phyloP scores from a whole-genome alignment of 2,797 vertebrate genomes.

The Manis javanica region DNA sequence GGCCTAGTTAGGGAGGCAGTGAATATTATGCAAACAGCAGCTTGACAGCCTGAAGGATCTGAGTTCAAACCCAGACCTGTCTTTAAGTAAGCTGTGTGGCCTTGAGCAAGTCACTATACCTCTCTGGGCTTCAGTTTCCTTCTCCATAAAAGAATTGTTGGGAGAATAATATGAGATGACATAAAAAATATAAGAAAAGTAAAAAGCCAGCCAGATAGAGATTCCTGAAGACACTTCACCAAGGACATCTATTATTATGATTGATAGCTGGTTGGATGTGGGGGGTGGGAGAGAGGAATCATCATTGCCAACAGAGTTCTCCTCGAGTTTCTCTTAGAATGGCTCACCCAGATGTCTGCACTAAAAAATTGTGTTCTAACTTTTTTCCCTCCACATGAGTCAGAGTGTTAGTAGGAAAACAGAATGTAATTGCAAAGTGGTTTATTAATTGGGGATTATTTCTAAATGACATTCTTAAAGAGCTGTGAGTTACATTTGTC shows the following conservation, averaged over 20 bases:
- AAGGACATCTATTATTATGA: background rate
- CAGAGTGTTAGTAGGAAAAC: background rate
- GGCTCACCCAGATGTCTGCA: background rate
- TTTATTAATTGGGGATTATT: constrained; percentile 49
- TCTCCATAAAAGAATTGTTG: background rate
- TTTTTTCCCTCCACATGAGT: background rate
- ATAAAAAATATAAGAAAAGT: background rate
- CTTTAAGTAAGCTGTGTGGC: background rate
- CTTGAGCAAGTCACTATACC: background rate
- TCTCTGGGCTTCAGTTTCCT: background rate
- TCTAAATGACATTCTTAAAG: constrained; percentile 59
- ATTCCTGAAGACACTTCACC: background rate
- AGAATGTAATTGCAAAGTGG: constrained; percentile 46
- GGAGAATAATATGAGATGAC: background rate
- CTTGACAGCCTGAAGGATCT: background rate
- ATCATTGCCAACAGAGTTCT: background rate
- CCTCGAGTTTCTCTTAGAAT: background rate
- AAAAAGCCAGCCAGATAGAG: background rate
- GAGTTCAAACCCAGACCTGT: background rate
- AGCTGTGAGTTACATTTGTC: constrained; percentile 57
- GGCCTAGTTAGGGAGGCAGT: background rate
- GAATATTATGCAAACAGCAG: background rate
- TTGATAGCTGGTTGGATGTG: background rate
- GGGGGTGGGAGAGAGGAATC: background rate
- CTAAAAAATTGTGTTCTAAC: constrained; percentile 55